Evolutionary conservation across 2,888 invertebrate species (phyloP).

Genomic region (Diplazon laetatorius): DNA sequence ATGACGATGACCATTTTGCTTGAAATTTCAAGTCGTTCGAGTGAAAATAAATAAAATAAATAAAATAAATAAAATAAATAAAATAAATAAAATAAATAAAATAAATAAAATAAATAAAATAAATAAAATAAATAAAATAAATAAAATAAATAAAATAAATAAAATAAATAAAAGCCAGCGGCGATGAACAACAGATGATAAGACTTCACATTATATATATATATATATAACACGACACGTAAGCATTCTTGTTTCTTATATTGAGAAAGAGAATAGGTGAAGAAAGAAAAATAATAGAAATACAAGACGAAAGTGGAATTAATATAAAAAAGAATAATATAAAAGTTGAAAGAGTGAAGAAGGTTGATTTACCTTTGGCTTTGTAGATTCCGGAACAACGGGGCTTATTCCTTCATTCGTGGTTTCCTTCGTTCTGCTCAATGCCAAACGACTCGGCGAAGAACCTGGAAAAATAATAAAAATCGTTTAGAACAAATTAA

Average conservation of each 20-base stretch:
- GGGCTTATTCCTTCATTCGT: constrained; percentile 79
- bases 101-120: too few species aligned
- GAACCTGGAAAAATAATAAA: constrained; percentile 81
- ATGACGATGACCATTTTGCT: too few species aligned
- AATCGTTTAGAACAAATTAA: neutral
- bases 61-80: too few species aligned
- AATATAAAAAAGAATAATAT: constrained; percentile 24
- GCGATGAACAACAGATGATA: constrained; percentile 25
- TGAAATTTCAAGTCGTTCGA: too few species aligned
- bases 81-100: too few species aligned
- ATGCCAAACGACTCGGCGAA: constrained; percentile 83
- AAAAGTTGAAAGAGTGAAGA: constrained; percentile 2
- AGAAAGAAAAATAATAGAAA: constrained; percentile 50
- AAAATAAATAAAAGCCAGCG: constrained; percentile 17
- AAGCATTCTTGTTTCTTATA: constrained; percentile 49
- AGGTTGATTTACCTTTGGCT: constrained; percentile 82
- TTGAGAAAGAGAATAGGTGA: constrained; percentile 43
- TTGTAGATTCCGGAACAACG: constrained; percentile 82
- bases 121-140: too few species aligned
- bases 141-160: too few species aligned
- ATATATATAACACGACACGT: constrained; percentile 45
- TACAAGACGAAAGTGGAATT: constrained; percentile 44
- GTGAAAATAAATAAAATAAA: too few species aligned
- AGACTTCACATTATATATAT: constrained; percentile 4
- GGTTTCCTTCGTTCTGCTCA: constrained; percentile 82